Evolutionary conservation across 2,797 vertebrate species (phyloP).

Genomic region (Hippopotamyrus pictus): DNA sequence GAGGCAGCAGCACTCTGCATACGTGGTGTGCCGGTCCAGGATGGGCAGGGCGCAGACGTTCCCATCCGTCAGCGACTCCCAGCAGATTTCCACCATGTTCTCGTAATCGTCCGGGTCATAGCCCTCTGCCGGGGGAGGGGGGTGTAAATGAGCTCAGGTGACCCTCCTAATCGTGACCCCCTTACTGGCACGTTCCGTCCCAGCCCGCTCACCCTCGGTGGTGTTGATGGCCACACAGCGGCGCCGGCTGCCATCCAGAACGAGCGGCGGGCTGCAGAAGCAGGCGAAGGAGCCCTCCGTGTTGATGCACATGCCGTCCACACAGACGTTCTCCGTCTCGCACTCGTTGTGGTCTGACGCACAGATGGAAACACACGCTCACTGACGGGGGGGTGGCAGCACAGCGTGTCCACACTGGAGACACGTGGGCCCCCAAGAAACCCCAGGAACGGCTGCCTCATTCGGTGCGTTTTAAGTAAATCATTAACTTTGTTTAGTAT

Average conservation of each 20-base stretch:
- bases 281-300: conserved; percentile 67
- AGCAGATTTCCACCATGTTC: conserved; percentile 66
- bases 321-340: conserved; percentile 48
- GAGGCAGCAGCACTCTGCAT: conserved; percentile 70
- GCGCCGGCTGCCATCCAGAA: conserved; percentile 54
- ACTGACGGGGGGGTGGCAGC: neutral
- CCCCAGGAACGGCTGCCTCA: too few relatives aligned
- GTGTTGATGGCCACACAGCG: conserved; percentile 57
- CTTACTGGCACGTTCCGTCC: neutral
- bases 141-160: neutral
- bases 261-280: conserved; percentile 66
- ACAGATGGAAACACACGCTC: neutral
- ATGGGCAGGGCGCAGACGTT: conserved; percentile 54
- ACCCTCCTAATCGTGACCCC: neutral
- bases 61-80: conserved; percentile 55
- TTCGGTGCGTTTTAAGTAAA: too few relatives aligned
- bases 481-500: neutral
- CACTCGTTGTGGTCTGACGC: conserved; percentile 66
- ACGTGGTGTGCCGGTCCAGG: conserved; percentile 55
- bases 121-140: conserved; percentile 35
- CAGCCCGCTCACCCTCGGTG: conserved; percentile 52
- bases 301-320: conserved; percentile 64
- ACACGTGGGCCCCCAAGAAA: neutral
- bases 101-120: conserved; percentile 42
- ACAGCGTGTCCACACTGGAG: neutral